Conservation (phyloP, 2,797 vertebrate species). For the Gallinago stenura region DNA sequence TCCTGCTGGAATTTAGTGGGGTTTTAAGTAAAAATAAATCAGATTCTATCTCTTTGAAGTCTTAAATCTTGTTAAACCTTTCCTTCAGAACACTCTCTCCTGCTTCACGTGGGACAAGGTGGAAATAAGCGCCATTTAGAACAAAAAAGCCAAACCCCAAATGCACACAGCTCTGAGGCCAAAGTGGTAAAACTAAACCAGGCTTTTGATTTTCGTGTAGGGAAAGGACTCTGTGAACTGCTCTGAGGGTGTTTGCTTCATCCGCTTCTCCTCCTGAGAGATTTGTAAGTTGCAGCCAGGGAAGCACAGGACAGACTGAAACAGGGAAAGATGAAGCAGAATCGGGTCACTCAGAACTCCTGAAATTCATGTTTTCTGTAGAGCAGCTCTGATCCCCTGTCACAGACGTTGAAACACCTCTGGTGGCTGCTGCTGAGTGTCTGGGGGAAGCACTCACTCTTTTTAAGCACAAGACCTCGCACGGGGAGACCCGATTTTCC, state of each 20-base stretch:
- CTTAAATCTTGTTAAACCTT: not conserved
- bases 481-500: fast-evolving
- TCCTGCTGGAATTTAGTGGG: not conserved
- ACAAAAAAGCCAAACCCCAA: not conserved
- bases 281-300: not conserved
- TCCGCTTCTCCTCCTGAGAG: fast-evolving
- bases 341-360: not conserved
- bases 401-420: fast-evolving
- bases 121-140: no score
- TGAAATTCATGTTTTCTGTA: fast-evolving
- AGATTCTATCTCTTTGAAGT: not conserved
- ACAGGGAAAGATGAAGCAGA: fast-evolving
- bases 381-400: not conserved
- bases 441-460: fast-evolving
- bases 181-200: not conserved
- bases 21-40: not conserved
- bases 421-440: not conserved
- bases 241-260: not conserved
- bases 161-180: not conserved
- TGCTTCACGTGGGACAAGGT: not conserved
- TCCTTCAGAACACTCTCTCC: not conserved
- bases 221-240: fast-evolving
- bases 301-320: not conserved
- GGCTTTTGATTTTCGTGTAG: fast-evolving
- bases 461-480: not conserved